phyloP scores from a whole-genome alignment of 2,113 vertebrate genomes.

The Promerops cafer region DNA sequence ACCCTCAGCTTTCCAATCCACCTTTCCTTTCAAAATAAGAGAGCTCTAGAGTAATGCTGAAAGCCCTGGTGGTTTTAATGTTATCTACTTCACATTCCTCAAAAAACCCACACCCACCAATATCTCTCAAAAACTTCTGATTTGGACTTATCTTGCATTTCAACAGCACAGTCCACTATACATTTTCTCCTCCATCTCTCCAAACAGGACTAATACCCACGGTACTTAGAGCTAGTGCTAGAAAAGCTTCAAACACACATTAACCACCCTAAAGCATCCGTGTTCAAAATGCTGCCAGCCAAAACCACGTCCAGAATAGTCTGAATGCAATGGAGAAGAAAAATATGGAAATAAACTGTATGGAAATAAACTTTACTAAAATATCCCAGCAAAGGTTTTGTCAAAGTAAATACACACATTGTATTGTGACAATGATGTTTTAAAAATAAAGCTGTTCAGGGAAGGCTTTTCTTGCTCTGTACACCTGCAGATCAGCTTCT shows the following conservation, averaged over 20 bases:
- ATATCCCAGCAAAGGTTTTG: slow-evolving; percentile 7
- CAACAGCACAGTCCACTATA: not conserved
- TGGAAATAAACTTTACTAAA: not conserved
- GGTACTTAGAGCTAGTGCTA: not conserved
- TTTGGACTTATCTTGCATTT: not conserved
- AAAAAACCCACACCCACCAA: not conserved
- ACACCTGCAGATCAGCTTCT: not conserved
- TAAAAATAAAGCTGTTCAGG: not conserved
- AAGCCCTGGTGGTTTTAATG: not conserved
- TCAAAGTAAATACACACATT: not conserved
- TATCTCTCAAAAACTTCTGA: not conserved
- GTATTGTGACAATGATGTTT: not conserved
- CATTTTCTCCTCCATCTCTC: not conserved
- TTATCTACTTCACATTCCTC: not conserved
- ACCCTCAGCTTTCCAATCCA: not conserved
- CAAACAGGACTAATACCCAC: not conserved
- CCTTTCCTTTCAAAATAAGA: slow-evolving; percentile 1
- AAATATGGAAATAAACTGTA: not conserved
- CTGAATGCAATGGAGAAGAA: not conserved
- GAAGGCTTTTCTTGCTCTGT: not conserved
- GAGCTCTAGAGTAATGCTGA: not conserved
- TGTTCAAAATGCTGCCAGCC: not conserved
- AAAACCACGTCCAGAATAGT: not conserved
- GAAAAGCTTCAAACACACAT: not conserved
- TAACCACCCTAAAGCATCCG: not conserved